These are phyloP conservation scores for Papilio polyxenes DNA, from an alignment of 1,140 invertebrate species.

Conservation along the genomic window DNA sequence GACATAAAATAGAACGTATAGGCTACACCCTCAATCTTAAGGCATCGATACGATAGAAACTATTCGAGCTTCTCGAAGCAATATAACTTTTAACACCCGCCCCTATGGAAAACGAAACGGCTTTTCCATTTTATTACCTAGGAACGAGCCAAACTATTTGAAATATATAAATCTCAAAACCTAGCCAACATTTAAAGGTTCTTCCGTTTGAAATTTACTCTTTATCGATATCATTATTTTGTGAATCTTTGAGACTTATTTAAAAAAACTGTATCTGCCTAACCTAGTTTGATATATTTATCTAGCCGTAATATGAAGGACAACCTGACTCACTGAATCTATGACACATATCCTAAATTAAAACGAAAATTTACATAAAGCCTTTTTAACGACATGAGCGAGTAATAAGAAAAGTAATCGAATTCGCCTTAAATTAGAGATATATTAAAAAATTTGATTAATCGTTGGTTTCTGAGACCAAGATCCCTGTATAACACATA, in stretches of 20 bases:
- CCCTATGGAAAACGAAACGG: neutral
- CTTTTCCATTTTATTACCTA: slow-evolving; percentile 21
- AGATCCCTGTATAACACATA: no score
- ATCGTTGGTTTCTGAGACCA: no score
- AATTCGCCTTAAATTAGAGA: no score
- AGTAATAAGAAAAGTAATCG: no score
- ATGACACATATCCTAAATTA: no score
- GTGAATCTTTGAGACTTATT: neutral
- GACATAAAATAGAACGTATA: neutral
- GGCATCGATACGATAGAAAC: neutral
- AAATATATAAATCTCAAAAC: slow-evolving; percentile 8
- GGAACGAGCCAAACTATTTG: neutral
- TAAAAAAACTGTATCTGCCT: neutral
- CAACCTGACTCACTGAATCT: no score
- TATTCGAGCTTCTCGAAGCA: neutral
- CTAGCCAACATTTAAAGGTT: neutral
- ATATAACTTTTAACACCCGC: slow-evolving; percentile 17
- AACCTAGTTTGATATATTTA: neutral
- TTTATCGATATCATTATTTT: neutral
- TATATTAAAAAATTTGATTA: no score
- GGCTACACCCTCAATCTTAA: slow-evolving; percentile 1
- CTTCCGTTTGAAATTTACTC: neutral
- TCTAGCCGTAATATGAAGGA: no score
- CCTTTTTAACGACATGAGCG: no score
- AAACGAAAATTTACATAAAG: no score